A percentile compares a stretch with the other conserved stretches of the same genome.
Conservation (phyloP, 2,888 invertebrate species). For the Tenthredo scrophulariae region DNA sequence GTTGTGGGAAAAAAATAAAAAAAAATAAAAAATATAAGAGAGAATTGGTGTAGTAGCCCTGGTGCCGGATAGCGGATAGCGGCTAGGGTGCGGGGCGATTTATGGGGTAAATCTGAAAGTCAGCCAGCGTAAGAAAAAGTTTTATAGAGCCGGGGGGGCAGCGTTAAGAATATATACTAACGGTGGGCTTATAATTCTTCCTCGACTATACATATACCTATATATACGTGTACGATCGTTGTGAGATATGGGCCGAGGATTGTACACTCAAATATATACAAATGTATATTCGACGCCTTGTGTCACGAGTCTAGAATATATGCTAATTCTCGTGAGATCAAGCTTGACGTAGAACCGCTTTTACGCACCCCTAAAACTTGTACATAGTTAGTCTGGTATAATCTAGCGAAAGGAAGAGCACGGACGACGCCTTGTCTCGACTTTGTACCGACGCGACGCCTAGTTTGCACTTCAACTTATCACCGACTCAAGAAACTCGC, state of each 20-base stretch:
- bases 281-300: not conserved
- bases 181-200: conserved; percentile 30
- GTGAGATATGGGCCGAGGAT: not conserved
- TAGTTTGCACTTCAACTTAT: conserved; percentile 23
- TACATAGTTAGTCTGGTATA: conserved; percentile 20
- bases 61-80: conserved; percentile 26
- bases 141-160: not conserved
- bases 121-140: conserved; percentile 41
- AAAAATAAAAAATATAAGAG: not conserved
- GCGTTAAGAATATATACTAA: conserved; percentile 34
- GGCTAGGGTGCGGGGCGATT: conserved; percentile 31
- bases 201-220: not conserved
- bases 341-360: not conserved
- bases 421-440: conserved; percentile 2
- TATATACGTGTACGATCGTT: not conserved
- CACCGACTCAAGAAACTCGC: not conserved
- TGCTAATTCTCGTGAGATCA: conserved; percentile 6
- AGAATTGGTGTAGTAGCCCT: not conserved
- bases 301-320: not conserved
- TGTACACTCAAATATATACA: not conserved
- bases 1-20: not conserved
- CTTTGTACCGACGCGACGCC: not conserved
- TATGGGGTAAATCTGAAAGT: conserved; percentile 47
- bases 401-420: not conserved
- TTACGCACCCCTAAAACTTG: not conserved